Percentiles rank a stretch among this genome's conserved stretches.
These are phyloP conservation scores for Tachystola acroxantha DNA, from an alignment of 2,888 invertebrate genomes.

Conservation along the genomic window DNA sequence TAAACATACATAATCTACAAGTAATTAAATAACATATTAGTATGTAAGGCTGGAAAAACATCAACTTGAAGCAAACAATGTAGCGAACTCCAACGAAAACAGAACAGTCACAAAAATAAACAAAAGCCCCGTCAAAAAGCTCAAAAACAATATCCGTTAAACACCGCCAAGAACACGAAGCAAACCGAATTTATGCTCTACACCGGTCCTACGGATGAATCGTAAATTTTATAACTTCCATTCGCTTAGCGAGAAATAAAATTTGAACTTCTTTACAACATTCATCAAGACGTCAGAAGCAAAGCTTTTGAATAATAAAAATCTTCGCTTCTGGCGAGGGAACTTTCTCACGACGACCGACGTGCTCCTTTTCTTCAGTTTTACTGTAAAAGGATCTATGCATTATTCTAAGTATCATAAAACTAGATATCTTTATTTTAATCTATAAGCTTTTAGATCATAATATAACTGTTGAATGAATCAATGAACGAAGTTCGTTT, in stretches of 20 bases:
- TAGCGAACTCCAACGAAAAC: no score
- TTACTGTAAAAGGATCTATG: background rate
- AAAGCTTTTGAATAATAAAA: constrained; percentile 71
- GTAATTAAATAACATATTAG: no score
- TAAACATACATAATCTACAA: no score
- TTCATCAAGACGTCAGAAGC: constrained; percentile 68
- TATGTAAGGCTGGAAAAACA: no score
- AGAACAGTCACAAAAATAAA: constrained; percentile 16
- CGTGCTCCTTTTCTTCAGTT: background rate
- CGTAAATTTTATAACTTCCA: constrained; percentile 49
- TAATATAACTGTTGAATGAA: no score
- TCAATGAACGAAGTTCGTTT: no score
- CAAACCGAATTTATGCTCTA: constrained; percentile 36
- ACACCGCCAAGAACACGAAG: constrained; percentile 20
- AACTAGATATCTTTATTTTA: no score
- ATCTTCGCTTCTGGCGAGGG: constrained; percentile 22
- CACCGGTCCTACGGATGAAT: constrained; percentile 28
- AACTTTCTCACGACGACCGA: background rate
- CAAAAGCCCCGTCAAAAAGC: background rate
- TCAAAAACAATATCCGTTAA: constrained; percentile 1
- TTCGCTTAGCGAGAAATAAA: constrained; percentile 56
- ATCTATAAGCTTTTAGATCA: no score
- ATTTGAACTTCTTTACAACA: constrained; percentile 64
- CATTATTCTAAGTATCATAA: no score
- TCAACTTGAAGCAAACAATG: no score